A percentile compares a stretch with the other conserved stretches of the same genome.
phyloP scores from a whole-genome alignment of 2,797 vertebrate genomes.

The Synanceia verrucosa region DNA sequence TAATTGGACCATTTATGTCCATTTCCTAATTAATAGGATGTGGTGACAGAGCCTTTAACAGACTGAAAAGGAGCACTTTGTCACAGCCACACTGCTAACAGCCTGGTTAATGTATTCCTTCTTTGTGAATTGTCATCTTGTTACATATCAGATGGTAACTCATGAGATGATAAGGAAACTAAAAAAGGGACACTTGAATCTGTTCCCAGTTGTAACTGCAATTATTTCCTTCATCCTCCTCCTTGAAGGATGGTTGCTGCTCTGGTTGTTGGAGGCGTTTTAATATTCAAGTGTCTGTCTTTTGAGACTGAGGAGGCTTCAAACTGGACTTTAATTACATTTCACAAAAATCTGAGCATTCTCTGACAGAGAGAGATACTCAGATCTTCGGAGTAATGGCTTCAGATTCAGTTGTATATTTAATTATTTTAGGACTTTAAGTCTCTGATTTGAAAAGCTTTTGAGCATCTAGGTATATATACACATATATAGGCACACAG shows the following conservation, averaged over 20 bases:
- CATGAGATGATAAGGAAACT: constrained; percentile 51
- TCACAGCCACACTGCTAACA: constrained; percentile 37
- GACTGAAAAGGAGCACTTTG: constrained; percentile 24
- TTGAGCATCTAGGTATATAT: background rate
- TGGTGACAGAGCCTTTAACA: constrained; percentile 21
- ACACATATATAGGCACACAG: too few species aligned
- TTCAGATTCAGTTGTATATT: background rate
- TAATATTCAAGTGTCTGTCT: constrained; percentile 31
- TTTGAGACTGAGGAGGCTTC: constrained; percentile 26
- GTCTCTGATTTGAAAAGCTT: background rate
- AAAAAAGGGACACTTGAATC: constrained; percentile 47
- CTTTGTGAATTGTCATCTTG: constrained; percentile 23
- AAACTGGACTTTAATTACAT: constrained; percentile 56
- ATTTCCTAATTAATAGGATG: constrained; percentile 45
- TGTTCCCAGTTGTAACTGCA: background rate
- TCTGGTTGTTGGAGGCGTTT: constrained; percentile 16
- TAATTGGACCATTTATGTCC: constrained; percentile 51
- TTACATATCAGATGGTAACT: constrained; percentile 33
- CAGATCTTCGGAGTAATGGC: background rate
- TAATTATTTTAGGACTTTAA: background rate
- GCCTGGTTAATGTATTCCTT: constrained; percentile 28
- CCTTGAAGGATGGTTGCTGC: background rate
- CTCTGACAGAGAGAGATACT: constrained; percentile 4
- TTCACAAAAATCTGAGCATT: constrained; percentile 43
- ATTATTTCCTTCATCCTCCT: background rate